A percentile compares a stretch with the other conserved stretches of the same genome.
phyloP scores from a whole-genome alignment of 2,888 invertebrate species.

The Tenthredo scrophulariae region DNA sequence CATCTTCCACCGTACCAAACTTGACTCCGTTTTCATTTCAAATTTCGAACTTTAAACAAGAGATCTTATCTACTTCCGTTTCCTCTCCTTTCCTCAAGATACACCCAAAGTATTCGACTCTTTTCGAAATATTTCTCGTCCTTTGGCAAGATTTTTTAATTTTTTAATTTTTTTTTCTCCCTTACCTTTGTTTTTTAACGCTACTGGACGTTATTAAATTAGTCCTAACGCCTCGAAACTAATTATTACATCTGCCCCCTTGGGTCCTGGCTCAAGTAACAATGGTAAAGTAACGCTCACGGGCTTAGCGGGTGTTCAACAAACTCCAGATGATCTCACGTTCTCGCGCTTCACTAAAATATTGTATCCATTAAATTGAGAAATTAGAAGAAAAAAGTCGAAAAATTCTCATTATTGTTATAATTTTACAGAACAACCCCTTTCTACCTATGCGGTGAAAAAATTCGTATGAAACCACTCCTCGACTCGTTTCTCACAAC shows the following conservation, averaged over 20 bases:
- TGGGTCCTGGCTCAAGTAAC: conserved; percentile 17
- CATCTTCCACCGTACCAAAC: conserved; percentile 46
- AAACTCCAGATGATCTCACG: not conserved
- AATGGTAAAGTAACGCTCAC: conserved; percentile 17
- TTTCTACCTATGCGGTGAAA: not conserved
- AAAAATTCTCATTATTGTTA: not conserved
- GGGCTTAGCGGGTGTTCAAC: not conserved
- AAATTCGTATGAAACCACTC: not conserved
- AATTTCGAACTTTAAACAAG: conserved; percentile 68
- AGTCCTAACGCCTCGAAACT: conserved; percentile 30
- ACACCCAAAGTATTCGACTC: conserved; percentile 8
- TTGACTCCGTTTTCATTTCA: conserved; percentile 61
- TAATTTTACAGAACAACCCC: not conserved
- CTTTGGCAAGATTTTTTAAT: not conserved
- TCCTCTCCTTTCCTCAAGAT: conserved; percentile 11
- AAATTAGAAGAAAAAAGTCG: not conserved
- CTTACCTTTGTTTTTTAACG: not conserved
- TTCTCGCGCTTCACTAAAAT: not conserved
- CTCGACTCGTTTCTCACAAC: not conserved
- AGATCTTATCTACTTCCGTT: conserved; percentile 60
- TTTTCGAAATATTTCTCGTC: conserved; percentile 22
- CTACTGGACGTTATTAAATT: conserved; percentile 29
- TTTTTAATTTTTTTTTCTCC: not conserved
- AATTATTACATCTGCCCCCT: conserved; percentile 33
- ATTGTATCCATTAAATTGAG: conserved; percentile 3